A percentile compares a stretch with the other conserved stretches of the same genome.
Conservation (phyloP, 1,140 invertebrate genomes). For the Solen grandis region DNA sequence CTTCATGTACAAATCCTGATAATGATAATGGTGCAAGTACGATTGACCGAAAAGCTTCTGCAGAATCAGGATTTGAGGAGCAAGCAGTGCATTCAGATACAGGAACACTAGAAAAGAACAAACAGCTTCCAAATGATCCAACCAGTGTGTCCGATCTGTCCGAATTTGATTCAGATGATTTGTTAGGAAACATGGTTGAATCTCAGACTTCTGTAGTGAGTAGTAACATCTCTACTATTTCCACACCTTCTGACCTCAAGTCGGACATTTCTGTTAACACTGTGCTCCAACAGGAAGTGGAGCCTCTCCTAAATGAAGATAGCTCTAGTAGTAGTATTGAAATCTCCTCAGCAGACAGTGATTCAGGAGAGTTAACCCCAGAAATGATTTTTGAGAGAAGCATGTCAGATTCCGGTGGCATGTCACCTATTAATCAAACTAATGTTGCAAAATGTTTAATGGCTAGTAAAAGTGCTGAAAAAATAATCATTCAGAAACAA, state of each 20-base stretch:
- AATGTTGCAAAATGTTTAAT: constrained; percentile 25
- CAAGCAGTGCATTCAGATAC: constrained; percentile 54
- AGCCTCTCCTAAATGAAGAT: constrained; percentile 52
- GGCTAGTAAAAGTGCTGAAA: constrained; percentile 77
- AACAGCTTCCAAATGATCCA: constrained; percentile 53
- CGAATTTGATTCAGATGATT: constrained; percentile 54
- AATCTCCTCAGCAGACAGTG: constrained; percentile 40
- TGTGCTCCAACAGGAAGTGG: constrained; percentile 58
- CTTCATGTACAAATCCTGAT: background rate
- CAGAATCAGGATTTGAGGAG: constrained; percentile 67
- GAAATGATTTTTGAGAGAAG: constrained; percentile 51
- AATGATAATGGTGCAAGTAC: background rate
- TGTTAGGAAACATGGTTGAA: constrained; percentile 54
- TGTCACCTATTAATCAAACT: constrained; percentile 44
- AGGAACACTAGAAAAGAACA: constrained; percentile 47
- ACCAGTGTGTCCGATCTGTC: constrained; percentile 56
- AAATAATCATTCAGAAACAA: constrained; percentile 62
- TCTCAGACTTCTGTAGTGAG: constrained; percentile 58
- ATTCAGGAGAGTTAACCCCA: constrained; percentile 40
- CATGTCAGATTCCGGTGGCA: constrained; percentile 53
- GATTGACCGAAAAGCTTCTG: constrained; percentile 49
- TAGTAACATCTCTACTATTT: constrained; percentile 59
- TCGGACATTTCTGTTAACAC: constrained; percentile 65
- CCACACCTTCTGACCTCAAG: constrained; percentile 61
- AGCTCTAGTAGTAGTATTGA: constrained; percentile 56